Conservation (phyloP, 2,113 vertebrate genomes). For the Gadus macrocephalus region DNA sequence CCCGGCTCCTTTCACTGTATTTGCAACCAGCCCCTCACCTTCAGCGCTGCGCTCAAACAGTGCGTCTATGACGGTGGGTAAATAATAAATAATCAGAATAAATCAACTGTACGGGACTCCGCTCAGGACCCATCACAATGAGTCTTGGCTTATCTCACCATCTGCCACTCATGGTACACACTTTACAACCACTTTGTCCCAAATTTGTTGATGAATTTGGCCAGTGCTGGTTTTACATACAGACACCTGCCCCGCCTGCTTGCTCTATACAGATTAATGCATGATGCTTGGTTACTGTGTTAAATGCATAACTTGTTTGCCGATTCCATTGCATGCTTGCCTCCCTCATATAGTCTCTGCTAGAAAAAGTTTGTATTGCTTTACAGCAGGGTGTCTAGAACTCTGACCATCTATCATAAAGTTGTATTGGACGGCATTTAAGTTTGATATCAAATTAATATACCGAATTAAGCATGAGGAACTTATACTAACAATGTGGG, state of each 20-base stretch:
- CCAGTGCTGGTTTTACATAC: slow-evolving; percentile 30
- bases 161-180: slow-evolving; percentile 49
- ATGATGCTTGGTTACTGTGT: too few relatives aligned
- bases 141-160: slow-evolving; percentile 46
- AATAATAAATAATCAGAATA: slow-evolving; percentile 20
- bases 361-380: too few relatives aligned
- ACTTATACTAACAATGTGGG: too few relatives aligned
- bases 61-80: slow-evolving; percentile 83
- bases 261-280: slow-evolving; percentile 16
- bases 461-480: too few relatives aligned
- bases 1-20: slow-evolving; percentile 87
- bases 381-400: too few relatives aligned
- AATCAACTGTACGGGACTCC: slow-evolving; percentile 37
- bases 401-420: too few relatives aligned
- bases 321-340: too few relatives aligned
- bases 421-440: too few relatives aligned
- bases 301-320: too few relatives aligned
- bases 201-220: slow-evolving; percentile 31
- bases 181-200: slow-evolving; percentile 29
- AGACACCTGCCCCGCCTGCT: slow-evolving; percentile 19
- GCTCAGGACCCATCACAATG: slow-evolving; percentile 46
- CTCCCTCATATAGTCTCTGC: too few relatives aligned
- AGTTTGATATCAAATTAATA: too few relatives aligned
- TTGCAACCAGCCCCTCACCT: slow-evolving; percentile 81
- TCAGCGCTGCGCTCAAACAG: slow-evolving; percentile 79